Evolutionary conservation across 1,140 invertebrate genomes (phyloP).

Genomic region (Lepidotrigona ventralis): DNA sequence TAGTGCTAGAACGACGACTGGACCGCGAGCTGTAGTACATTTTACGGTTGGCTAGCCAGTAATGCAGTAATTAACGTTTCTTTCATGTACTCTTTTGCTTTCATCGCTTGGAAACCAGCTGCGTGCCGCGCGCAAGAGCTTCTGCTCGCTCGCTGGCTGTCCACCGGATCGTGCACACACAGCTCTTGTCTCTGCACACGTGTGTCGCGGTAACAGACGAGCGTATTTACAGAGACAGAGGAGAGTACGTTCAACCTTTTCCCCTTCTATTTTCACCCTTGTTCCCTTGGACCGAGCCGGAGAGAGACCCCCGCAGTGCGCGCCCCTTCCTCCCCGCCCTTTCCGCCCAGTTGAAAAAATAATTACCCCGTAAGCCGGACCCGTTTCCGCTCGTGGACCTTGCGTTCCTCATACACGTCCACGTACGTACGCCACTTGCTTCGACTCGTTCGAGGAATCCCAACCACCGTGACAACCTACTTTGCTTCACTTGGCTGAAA

Average conservation of each 20-base stretch:
- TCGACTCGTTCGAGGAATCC: slow-evolving; percentile 7
- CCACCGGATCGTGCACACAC: slow-evolving; percentile 25
- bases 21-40: slow-evolving; percentile 56
- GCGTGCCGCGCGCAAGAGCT: slow-evolving; percentile 42
- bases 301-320: slow-evolving; percentile 33
- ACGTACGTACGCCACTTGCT: background rate
- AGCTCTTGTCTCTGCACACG: background rate
- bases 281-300: slow-evolving; percentile 27
- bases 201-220: background rate
- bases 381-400: slow-evolving; percentile 40
- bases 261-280: slow-evolving; percentile 40
- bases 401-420: background rate
- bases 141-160: slow-evolving; percentile 2
- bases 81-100: slow-evolving; percentile 68
- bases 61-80: slow-evolving; percentile 72
- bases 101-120: slow-evolving; percentile 63
- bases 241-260: slow-evolving; percentile 47
- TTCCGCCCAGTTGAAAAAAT: slow-evolving; percentile 62
- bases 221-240: slow-evolving; percentile 24
- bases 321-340: slow-evolving; percentile 30
- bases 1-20: slow-evolving; percentile 35
- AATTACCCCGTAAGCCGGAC: slow-evolving; percentile 62
- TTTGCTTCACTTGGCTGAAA: background rate
- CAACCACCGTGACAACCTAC: background rate
- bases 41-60: slow-evolving; percentile 63